Evolutionary conservation across 1,140 invertebrate species (phyloP), one percentile per base, ranked within the genome.

Genomic region (Notospermus geniculatus): DNA sequence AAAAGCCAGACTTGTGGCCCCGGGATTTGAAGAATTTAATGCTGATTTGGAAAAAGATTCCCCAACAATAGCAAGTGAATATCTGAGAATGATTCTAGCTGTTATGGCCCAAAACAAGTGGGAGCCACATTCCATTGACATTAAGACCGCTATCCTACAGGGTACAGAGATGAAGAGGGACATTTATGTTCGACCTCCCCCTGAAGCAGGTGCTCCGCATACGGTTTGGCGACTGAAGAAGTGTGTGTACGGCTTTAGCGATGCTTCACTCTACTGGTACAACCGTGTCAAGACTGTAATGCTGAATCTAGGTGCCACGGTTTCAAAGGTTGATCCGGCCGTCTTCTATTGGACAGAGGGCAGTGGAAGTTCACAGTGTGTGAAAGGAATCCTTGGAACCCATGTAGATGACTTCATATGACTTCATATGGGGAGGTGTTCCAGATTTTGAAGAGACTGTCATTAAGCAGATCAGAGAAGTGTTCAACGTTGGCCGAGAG

Each of bases 381-480:
- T 64, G 36, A 41, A 57, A 32, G 65, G 58, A 28, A 55, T 64
- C 36, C 36, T 62, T 23, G 46, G 59, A 4, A 59, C 58, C 53
- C 65, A 67, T 60, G 65, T 67, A 23, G 62, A 64, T 46, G 66
- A 67, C 46, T 64, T 67, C 57, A 46, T 67, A n/a, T 64, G n/a
- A n/a, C n/a, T n/a, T n/a, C n/a, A n/a, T n/a, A n/a, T n/a, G n/a
- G n/a, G n/a, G 62, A 59, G 62, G 54, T 41, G 62, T 30, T 13
- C 41, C 9, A 5, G 54, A 57, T 19, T 64, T 67, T 57, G 52
- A 57, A 50, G 17, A 57, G 4, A 22, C 30, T 30, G 59, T 64
- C 13, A 64, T 61, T 23, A 55, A 46, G 22, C 25, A 50, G 30
- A 58, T 64, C 27, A 36, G 62, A 57, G 45, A 17, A 36, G 39